These are phyloP conservation scores for Fundulus diaphanus DNA, from an alignment of 2,797 vertebrate genomes.

Conservation along the genomic window DNA sequence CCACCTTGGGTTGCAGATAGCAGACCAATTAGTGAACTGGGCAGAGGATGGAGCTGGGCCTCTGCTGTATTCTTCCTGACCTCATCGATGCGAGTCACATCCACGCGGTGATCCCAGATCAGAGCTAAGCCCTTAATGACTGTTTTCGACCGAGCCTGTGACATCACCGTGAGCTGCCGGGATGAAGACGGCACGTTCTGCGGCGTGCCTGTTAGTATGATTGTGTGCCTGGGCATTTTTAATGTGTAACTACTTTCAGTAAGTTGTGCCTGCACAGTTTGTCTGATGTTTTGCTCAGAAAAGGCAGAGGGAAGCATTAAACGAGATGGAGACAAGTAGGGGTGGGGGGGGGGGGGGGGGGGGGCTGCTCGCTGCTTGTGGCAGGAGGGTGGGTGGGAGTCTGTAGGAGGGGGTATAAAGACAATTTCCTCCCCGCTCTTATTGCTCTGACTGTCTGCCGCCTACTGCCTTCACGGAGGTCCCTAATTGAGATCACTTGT, in stretches of 20 bases:
- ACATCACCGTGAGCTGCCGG: constrained; percentile 72
- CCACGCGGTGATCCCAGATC: constrained; percentile 77
- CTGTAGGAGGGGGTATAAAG: constrained; percentile 74
- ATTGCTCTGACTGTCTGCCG: constrained; percentile 87
- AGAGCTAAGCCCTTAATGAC: constrained; percentile 80
- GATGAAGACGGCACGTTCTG: constrained; percentile 67
- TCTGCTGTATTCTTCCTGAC: constrained; percentile 74
- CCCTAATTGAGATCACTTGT: constrained; percentile 91
- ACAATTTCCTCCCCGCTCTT: constrained; percentile 86
- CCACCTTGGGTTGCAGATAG: constrained; percentile 18
- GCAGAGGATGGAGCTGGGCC: constrained; percentile 48
- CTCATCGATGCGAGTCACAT: constrained; percentile 71
- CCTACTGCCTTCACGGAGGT: constrained; percentile 88
- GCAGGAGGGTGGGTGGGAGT: constrained; percentile 57
- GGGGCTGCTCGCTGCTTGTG: constrained; percentile 69
- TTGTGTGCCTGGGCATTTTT: constrained; percentile 20
- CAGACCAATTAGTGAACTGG: constrained; percentile 4
- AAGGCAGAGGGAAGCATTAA: constrained; percentile 55
- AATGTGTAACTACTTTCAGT: constrained; percentile 28
- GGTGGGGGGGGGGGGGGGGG: constrained; percentile 68
- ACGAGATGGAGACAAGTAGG: constrained; percentile 68
- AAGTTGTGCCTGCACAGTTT: constrained; percentile 17
- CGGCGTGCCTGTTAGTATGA: constrained; percentile 39
- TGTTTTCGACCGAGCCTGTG: constrained; percentile 78
- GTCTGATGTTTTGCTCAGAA: constrained; percentile 59